These are phyloP conservation scores for Hyla sarda DNA, from an alignment of 2,113 vertebrate genomes.

Conservation along the genomic window DNA sequence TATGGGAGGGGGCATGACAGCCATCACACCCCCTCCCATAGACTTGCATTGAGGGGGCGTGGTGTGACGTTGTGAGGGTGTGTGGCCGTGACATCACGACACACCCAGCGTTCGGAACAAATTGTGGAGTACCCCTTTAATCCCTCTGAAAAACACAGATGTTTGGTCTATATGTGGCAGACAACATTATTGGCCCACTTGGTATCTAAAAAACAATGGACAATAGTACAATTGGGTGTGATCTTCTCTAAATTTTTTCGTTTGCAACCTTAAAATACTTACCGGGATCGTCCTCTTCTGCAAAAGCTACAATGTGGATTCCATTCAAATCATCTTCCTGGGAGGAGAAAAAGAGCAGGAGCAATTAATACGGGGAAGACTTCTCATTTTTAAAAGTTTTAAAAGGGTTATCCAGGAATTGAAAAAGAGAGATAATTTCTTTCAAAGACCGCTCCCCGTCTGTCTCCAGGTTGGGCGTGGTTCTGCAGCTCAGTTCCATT, in stretches of 20 bases:
- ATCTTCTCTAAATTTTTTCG: not conserved
- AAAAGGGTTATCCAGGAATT: too few species aligned
- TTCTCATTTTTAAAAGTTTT: not conserved
- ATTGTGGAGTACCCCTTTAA: too few species aligned
- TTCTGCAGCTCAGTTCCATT: too few species aligned
- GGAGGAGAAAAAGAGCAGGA: not conserved
- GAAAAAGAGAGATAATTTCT: too few species aligned
- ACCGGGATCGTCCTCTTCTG: constrained; percentile 90
- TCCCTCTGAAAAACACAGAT: not conserved
- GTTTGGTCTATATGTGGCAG: not conserved
- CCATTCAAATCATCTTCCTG: constrained; percentile 90
- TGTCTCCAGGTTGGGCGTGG: too few species aligned
- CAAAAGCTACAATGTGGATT: constrained; percentile 93
- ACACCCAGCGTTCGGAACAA: too few species aligned
- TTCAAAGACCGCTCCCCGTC: too few species aligned
- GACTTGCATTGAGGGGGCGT: too few species aligned
- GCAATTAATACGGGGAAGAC: not conserved
- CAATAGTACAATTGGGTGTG: not conserved
- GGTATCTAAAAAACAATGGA: not conserved
- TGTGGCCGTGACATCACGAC: too few species aligned
- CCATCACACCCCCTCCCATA: too few species aligned
- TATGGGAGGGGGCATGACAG: too few species aligned
- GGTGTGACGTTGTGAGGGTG: too few species aligned
- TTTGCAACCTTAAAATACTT: constrained; percentile 14
- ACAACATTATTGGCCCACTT: not conserved